Base-by-base conservation (phyloP, 2,888 invertebrate genomes). In the Drosophila stalkeri region DNA sequence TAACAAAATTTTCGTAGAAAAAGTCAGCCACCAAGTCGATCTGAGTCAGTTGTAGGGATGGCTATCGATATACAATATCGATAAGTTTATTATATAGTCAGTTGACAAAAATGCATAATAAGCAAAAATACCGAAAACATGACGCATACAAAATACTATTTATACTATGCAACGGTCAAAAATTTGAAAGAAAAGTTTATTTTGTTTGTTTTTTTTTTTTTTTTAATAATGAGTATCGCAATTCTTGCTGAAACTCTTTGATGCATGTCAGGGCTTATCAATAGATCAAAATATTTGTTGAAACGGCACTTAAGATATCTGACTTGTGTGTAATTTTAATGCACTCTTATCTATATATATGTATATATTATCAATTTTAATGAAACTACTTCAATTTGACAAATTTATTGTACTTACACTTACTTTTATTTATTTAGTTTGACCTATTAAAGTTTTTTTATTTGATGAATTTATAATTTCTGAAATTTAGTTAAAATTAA, bases 31-130 rank as follows among this genome's bases (percentile, higher is more conserved):
- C 67, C 82, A 64, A 77, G 75, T 82, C 71, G 69, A 74, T 84
- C 89, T 86, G 86, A 86, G 75, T 89, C 89, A 89, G 84, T 86
- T 79, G 75, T 75, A 69, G 62, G 75, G 75, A 52, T 80, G 66
- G 68, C 75, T 55, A 56, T 60, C 65, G 67, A 51, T 73, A 55
- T 66, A 39, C 52, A 31, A 14, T 63, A 69, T 64, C 79, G 79
- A 62, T 74, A 59, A 43, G 12, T n/a, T 23, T n/a, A 11, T 7
- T 54, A 43, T 2, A 16, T 7, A 23, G 43, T 6, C 35, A 46
- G 43, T 39, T 37, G 51, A 27, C 16, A 11, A 18, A 57, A 52
- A n/a, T 31, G 20, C 49, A 41, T 11, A 33, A 16, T 6, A 37
- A 8, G 33, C 5, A 52, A 61, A 62, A 69, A 64, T 77, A 78